These are phyloP conservation scores for Cremastinae sp. DNA, from an alignment of 2,888 invertebrate genomes.

Conservation along the genomic window DNA sequence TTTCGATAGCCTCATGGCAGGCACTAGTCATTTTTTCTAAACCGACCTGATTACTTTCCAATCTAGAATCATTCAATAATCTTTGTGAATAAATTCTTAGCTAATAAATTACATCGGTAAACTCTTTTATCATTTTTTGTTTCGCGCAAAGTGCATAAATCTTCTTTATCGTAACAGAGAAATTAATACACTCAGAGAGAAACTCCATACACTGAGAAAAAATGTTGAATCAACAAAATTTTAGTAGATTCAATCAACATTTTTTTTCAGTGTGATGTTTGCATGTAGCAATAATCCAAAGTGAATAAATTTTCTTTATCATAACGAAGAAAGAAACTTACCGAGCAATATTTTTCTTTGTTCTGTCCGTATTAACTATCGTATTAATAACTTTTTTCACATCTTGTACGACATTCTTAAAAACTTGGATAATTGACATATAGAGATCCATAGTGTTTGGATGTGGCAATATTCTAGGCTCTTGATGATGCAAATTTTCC, in stretches of 20 bases:
- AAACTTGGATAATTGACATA: slow-evolving; percentile 61
- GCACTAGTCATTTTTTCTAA: slow-evolving; percentile 71
- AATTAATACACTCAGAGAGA: no score
- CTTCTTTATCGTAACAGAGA: no score
- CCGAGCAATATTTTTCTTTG: slow-evolving; percentile 68
- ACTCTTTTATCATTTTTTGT: no score
- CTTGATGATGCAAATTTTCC: slow-evolving; percentile 59
- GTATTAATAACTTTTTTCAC: slow-evolving; percentile 56
- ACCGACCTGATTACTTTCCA: slow-evolving; percentile 67
- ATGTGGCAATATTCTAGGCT: slow-evolving; percentile 67
- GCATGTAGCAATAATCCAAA: neutral
- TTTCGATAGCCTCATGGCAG: slow-evolving; percentile 61
- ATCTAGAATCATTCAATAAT: slow-evolving; percentile 64
- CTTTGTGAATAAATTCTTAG: neutral
- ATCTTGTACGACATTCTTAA: slow-evolving; percentile 64
- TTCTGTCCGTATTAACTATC: slow-evolving; percentile 55
- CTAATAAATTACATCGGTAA: no score
- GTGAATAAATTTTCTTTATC: neutral
- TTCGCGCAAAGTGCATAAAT: no score
- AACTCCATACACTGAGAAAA: no score
- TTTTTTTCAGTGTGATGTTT: neutral
- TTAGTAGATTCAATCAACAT: no score
- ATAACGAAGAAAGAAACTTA: slow-evolving; percentile 58
- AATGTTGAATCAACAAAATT: no score
- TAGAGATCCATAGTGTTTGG: slow-evolving; percentile 68